A percentile compares a stretch with the other conserved stretches of the same genome.
phyloP scores from a whole-genome alignment of 2,888 invertebrate genomes.

The Clunio marinus region DNA sequence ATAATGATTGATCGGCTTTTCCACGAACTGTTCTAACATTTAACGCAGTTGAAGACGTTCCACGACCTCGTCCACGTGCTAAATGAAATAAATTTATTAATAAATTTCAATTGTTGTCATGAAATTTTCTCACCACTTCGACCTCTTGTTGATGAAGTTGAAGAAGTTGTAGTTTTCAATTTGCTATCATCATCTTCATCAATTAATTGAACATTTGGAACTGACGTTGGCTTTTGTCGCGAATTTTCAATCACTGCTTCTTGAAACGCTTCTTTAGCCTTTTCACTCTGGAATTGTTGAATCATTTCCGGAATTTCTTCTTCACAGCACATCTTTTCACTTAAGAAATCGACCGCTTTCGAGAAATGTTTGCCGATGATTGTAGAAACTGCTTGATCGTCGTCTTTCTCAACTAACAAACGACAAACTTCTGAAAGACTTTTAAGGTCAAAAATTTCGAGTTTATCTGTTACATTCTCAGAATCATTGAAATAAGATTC shows the following conservation, averaged over 20 bases:
- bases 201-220: background rate
- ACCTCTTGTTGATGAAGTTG: background rate
- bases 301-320: conserved; percentile 54
- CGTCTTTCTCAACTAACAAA: conserved; percentile 60
- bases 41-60: background rate
- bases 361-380: conserved; percentile 57
- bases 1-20: no score
- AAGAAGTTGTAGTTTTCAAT: no score
- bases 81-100: no score
- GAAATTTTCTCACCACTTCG: no score
- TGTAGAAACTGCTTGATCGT: conserved; percentile 56
- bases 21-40: no score
- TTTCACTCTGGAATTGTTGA: conserved; percentile 48
- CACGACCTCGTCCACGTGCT: background rate
- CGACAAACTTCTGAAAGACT: conserved; percentile 73
- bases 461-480: conserved; percentile 54
- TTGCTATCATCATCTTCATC: background rate
- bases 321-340: conserved; percentile 52
- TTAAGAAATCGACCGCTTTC: conserved; percentile 54
- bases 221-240: no score
- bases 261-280: background rate
- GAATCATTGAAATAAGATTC: conserved; percentile 58
- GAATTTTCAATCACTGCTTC: background rate
- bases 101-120: no score
- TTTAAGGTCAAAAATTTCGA: conserved; percentile 68